Evolutionary conservation across 2,113 vertebrate species (phyloP).

Genomic region (Piliocolobus tephrosceles): DNA sequence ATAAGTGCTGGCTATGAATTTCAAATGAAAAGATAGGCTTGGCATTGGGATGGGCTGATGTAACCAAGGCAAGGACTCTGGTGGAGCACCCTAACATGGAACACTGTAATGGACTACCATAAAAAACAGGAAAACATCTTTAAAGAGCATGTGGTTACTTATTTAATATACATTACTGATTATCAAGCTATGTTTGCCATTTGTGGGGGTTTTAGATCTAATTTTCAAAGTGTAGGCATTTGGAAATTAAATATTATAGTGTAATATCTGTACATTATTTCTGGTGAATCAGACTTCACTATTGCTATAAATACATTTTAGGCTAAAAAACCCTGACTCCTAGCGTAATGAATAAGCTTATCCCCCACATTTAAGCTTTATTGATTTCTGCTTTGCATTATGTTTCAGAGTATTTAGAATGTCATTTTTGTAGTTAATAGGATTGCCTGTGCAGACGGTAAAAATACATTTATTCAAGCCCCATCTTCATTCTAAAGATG

Average conservation of each 20-base stretch:
- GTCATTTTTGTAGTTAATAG: neutral
- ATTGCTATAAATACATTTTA: neutral
- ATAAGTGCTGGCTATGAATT: neutral
- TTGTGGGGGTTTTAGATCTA: neutral
- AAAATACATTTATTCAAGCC: constrained; percentile 35
- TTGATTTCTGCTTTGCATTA: neutral
- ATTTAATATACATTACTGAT: neutral
- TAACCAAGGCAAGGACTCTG: neutral
- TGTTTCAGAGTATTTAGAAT: neutral
- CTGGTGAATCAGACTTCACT: neutral
- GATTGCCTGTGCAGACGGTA: neutral
- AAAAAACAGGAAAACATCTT: neutral
- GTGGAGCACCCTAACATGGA: neutral
- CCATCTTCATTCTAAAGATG: constrained; percentile 29
- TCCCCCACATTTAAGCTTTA: constrained; percentile 10
- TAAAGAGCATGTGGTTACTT: neutral
- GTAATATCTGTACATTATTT: neutral
- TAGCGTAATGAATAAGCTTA: neutral
- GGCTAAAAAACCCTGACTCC: neutral
- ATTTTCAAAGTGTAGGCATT: constrained; percentile 2
- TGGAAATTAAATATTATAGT: constrained; percentile 22
- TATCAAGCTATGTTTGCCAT: neutral
- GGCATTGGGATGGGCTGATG: neutral
- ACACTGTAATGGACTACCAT: neutral
- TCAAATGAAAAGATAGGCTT: neutral